Conservation (phyloP, 30 jellyfish, hydroid and myxozoan genomes). For the Euphysa ruthae region DNA sequence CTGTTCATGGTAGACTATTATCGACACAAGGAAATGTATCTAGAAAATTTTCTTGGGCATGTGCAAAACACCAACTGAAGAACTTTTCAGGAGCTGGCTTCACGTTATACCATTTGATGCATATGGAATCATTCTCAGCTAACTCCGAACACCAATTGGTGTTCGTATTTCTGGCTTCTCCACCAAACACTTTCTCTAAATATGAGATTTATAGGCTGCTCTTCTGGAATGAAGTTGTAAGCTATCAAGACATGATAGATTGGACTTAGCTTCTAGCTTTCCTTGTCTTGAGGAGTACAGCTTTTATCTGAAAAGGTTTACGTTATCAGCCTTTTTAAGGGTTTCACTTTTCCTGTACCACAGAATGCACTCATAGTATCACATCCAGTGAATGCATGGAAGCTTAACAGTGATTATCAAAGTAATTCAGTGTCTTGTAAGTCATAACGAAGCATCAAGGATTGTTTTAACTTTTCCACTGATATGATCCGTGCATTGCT, state of each 20-base stretch:
- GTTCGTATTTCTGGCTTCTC: too few relatives aligned
- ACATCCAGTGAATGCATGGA: too few relatives aligned
- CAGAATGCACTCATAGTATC: too few relatives aligned
- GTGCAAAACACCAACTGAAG: constrained; percentile 27
- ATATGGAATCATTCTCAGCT: constrained; percentile 16
- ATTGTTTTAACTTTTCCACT: constrained; percentile 16
- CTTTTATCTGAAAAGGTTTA: constrained; percentile 20
- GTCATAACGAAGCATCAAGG: neutral
- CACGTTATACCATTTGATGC: constrained; percentile 33
- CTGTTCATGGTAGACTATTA: too few relatives aligned
- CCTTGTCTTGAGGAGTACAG: constrained; percentile 25
- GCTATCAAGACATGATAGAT: too few relatives aligned
- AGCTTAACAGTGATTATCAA: too few relatives aligned
- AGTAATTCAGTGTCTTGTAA: constrained; percentile 4
- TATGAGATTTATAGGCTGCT: too few relatives aligned
- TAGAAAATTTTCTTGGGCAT: constrained; percentile 38
- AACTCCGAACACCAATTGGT: constrained; percentile 22
- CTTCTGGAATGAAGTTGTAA: too few relatives aligned
- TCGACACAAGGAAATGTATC: too few relatives aligned
- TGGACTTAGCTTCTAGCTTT: too few relatives aligned
- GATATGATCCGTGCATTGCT: constrained; percentile 23
- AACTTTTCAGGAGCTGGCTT: constrained; percentile 31
- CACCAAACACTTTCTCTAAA: too few relatives aligned
- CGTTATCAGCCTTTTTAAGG: constrained; percentile 16
- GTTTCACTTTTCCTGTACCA: too few relatives aligned